A percentile compares a stretch with the other conserved stretches of the same genome.
Evolutionary conservation across 2,113 vertebrate genomes (phyloP).

Genomic region (Amphilophus citrinellus): DNA sequence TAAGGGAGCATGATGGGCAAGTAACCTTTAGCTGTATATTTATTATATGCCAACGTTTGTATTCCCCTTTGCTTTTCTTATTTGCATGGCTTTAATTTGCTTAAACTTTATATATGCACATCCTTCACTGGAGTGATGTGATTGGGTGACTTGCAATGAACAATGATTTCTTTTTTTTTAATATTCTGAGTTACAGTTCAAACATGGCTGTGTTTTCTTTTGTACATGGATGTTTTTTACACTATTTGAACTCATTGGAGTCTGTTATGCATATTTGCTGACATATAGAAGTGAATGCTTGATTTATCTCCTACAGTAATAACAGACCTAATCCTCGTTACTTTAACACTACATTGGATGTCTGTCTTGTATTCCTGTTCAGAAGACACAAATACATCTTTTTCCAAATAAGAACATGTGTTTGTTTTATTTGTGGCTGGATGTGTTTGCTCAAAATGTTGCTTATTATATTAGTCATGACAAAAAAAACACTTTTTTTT

Average conservation of each 20-base stretch:
- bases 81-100: conserved; percentile 81
- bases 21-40: conserved; percentile 60
- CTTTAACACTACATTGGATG: conserved; percentile 69
- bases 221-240: conserved; percentile 68
- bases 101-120: conserved; percentile 69
- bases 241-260: conserved; percentile 46
- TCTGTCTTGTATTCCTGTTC: conserved; percentile 70
- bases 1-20: conserved; percentile 37
- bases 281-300: conserved; percentile 30
- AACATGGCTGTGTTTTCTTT: conserved; percentile 63
- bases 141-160: conserved; percentile 55
- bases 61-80: conserved; percentile 30
- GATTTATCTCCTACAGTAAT: conserved; percentile 27
- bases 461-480: too few species aligned
- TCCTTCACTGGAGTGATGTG: conserved; percentile 59
- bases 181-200: conserved; percentile 29
- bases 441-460: not conserved
- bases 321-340: conserved; percentile 28
- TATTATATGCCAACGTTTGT: conserved; percentile 54
- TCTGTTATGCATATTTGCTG: conserved; percentile 41
- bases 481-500: too few species aligned
- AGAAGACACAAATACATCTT: conserved; percentile 78
- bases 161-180: not conserved
- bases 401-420: conserved; percentile 63
- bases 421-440: conserved; percentile 22